Evolutionary conservation across 2,888 invertebrate genomes (phyloP), one percentile per base, ranked within the genome.

Genomic region (Conops quadrifasciatus): DNA sequence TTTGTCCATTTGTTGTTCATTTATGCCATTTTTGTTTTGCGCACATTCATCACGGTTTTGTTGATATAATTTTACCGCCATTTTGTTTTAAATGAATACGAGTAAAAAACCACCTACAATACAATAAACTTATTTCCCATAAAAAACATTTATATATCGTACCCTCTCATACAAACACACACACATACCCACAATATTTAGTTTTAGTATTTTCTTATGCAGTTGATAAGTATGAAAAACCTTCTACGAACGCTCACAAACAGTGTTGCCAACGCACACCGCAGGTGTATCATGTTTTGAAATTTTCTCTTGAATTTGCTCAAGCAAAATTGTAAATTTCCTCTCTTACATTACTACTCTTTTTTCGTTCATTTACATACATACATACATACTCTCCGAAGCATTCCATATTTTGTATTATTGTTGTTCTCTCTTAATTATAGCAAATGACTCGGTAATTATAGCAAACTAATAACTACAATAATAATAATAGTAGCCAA

Each of bases 201-300:
- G 47, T 28, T 63, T 63, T 45, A 11, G 47, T 47, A 36, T 36
- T 36, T 30, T 43, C 11, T 24, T 24, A 43, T 24, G 21, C 21
- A 63, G 13, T 63, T 30, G 16, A 60, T 60, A 36, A 36, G 9
- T 36, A 36, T 36, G 4, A 36, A 36, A 36, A 36, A 36, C 4
- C 4, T 36, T 9, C 36, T 36, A 7, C 9, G 15, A 19, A 28
- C 66, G 36, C 60, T 60, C 26, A 45, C 19, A 26, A 62, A 56
- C 69, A 69, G 69, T 69, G 69, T 56, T 69, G 62, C 63, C 62
- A 51, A 49, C 53, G 51, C 24, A 36, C 67, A 53, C 58, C 36
- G 58, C 47, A 63, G 58, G 58, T 58, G 26, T 21, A 53, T 51
- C 43, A 56, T 67, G 66, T 67, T 63, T 19, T 69, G 62, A 62